These are phyloP conservation scores for Magallana angulata DNA, from an alignment of 1,140 invertebrate species.

Conservation along the genomic window DNA sequence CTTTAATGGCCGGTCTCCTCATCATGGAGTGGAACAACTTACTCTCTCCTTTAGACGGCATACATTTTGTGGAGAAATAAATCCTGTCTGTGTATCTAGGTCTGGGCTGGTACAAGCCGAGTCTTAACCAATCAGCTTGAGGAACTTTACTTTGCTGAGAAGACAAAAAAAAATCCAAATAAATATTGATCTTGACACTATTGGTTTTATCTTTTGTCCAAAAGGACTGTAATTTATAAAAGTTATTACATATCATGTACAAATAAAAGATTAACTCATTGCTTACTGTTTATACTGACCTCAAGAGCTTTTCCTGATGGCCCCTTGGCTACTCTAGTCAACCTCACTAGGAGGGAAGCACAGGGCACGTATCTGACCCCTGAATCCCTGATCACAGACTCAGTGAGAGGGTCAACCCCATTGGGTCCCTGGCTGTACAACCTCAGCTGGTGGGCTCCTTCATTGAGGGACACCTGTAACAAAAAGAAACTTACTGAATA, in stretches of 20 bases:
- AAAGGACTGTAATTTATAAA: too few relatives aligned
- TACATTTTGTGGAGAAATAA: constrained; percentile 75
- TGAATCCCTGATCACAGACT: constrained; percentile 67
- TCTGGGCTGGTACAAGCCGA: constrained; percentile 73
- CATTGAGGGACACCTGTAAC: constrained; percentile 76
- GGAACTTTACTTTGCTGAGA: constrained; percentile 72
- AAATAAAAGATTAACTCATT: background rate
- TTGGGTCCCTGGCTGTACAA: constrained; percentile 75
- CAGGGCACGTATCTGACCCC: constrained; percentile 73
- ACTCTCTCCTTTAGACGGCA: constrained; percentile 74
- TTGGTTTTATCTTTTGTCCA: too few relatives aligned
- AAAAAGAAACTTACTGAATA: too few relatives aligned
- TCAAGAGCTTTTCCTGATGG: constrained; percentile 73
- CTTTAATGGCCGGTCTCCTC: constrained; percentile 64
- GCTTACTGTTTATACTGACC: constrained; percentile 59
- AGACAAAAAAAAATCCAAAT: background rate
- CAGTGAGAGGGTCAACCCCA: constrained; percentile 73
- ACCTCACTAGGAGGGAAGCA: constrained; percentile 74
- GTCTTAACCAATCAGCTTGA: constrained; percentile 73
- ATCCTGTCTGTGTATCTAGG: constrained; percentile 76
- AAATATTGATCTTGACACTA: background rate
- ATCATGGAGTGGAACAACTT: constrained; percentile 74
- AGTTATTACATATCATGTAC: background rate
- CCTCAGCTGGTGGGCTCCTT: constrained; percentile 77
- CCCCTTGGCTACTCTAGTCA: constrained; percentile 72